Evolutionary conservation across 2,797 vertebrate species (phyloP), one percentile per base, ranked within the genome.

Genomic region (Cyprinodon diabolis): DNA sequence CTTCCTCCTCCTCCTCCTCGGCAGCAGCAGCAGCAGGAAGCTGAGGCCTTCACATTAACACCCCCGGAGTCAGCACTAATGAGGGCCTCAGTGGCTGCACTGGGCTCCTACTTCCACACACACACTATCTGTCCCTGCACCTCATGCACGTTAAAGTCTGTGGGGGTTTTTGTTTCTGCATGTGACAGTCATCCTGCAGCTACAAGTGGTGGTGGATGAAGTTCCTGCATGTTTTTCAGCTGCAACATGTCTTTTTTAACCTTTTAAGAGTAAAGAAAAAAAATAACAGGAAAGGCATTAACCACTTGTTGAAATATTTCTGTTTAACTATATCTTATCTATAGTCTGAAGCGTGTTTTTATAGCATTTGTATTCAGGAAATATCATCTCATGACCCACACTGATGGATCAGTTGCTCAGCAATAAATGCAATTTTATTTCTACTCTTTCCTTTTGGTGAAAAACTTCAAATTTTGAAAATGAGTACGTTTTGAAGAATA

Each of bases 21-120:
- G 69, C 60, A 2, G 2, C 57, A 56, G 56, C 66, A 89, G 83
- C 77, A 81, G 82, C 86, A 89, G 85, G 80, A 90, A 88, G 85
- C 89, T 7, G 74, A 48, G 84, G 84, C 76, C 88, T 87, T 83
- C 92, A 88, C 87, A 91, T 87, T 91, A 89, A 92, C 93, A 92
- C 92, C 92, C 89, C 79, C 77, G 88, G 90, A 89, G 89, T 89
- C 92, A 89, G 87, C 81, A 79, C 88, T 91, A 92, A 93, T 92
- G 91, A 91, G 88, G 82, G 79, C 69, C 85, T 88, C 87, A 89
- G 88, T 86, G 85, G 80, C 75, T 78, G 77, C 77, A 78, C 81
- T 76, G 77, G 83, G 78, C 37, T 70, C 82, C 72, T 62, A 13
- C 49, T 23, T 47, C 15, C 52, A 15, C 67, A 45, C 63, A 71